Evolutionary conservation across 2,113 vertebrate genomes (phyloP).

Genomic region (Gobio gobio): DNA sequence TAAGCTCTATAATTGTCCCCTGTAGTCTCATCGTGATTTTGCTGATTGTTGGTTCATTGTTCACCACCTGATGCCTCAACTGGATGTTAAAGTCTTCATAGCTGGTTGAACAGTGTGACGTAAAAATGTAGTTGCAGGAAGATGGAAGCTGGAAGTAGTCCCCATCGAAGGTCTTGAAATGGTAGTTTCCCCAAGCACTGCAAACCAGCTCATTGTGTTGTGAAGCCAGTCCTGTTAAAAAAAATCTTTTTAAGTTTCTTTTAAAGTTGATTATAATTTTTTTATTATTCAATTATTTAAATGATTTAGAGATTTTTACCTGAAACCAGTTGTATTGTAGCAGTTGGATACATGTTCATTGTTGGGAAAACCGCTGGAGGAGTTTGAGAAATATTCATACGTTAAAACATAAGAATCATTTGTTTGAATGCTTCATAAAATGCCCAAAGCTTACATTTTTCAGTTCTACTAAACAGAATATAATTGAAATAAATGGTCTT

Average conservation of each 20-base stretch:
- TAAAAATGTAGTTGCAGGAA: conserved; percentile 84
- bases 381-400: background rate
- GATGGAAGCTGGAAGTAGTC: conserved; percentile 81
- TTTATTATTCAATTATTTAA: background rate
- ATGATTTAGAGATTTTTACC: conserved; percentile 35
- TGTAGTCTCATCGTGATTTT: conserved; percentile 73
- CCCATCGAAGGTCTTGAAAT: conserved; percentile 91
- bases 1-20: conserved; percentile 75
- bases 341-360: conserved; percentile 31
- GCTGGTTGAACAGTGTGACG: conserved; percentile 72
- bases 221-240: conserved; percentile 46
- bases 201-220: conserved; percentile 82
- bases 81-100: conserved; percentile 85
- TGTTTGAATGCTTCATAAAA: no score
- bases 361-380: conserved; percentile 33
- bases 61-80: conserved; percentile 68
- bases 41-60: conserved; percentile 68
- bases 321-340: conserved; percentile 36
- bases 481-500: background rate
- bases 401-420: background rate
- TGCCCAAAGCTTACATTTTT: background rate
- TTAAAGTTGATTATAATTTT: background rate
- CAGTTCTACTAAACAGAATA: background rate
- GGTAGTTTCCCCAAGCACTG: conserved; percentile 88
- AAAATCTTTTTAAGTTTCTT: background rate